Evolutionary conservation across 2,797 vertebrate species (phyloP).

Genomic region (Hoplostethus atlanticus): DNA sequence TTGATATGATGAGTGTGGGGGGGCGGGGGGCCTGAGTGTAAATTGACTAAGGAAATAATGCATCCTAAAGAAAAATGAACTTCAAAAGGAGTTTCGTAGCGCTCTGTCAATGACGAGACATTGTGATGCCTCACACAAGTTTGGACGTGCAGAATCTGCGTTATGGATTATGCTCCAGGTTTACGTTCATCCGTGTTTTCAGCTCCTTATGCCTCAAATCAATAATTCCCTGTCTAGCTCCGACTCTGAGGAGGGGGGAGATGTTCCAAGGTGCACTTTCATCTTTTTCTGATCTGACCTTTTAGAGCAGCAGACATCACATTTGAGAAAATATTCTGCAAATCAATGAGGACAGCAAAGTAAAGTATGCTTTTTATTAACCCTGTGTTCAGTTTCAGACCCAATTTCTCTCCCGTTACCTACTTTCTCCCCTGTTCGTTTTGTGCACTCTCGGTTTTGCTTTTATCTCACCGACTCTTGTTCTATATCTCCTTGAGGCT

Average conservation of each 20-base stretch:
- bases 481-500: slow-evolving; percentile 1
- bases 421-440: neutral
- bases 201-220: slow-evolving; percentile 48
- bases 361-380: slow-evolving; percentile 58
- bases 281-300: slow-evolving; percentile 74
- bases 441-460: neutral
- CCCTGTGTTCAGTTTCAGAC: slow-evolving; percentile 36
- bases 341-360: slow-evolving; percentile 63
- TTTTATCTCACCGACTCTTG: neutral
- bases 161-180: slow-evolving; percentile 9
- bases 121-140: neutral
- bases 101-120: neutral
- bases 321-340: slow-evolving; percentile 66
- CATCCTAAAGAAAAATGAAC: neutral
- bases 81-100: neutral
- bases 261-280: slow-evolving; percentile 49
- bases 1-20: neutral
- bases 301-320: slow-evolving; percentile 65
- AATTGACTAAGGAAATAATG: neutral
- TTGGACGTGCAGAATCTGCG: neutral
- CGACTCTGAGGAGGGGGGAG: slow-evolving; percentile 23
- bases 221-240: slow-evolving; percentile 57
- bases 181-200: slow-evolving; percentile 27
- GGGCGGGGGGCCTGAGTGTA: neutral
- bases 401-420: neutral